Evolutionary conservation across 37 sponge, comb jelly and placozoan genomes (phyloP), one percentile per base, ranked within the genome.

Genomic region (Agelas oroides): DNA sequence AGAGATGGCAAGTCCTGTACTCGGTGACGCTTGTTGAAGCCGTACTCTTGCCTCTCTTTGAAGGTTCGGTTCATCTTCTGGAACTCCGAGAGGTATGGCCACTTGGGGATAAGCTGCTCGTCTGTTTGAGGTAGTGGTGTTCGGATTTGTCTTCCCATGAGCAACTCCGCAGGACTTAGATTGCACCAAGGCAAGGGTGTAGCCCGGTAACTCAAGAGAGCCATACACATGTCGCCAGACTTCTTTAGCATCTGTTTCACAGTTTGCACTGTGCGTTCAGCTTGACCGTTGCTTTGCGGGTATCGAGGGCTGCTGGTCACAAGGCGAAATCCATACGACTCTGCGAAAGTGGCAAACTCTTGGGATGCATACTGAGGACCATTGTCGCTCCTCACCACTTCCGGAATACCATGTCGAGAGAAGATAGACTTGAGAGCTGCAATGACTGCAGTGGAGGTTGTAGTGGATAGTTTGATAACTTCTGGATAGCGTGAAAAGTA

Each of bases 401-500:
- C 62, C 6, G 77, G 77, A 19, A 76, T 76, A 3, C 77, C 77
- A 60, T 60, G 63, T 20, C 77, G 16, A 12, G 77, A 34, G 40
- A 76, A 76, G 6, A 60, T 33, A 17, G 63, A 12, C 60, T 76
- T 59, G 23, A 76, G 40, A 33, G 36, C 77, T 34, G 35, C 18
- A 33, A 76, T 61, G 21, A 76, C 77, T 20, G 5, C 40, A 35
- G 6, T 18, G 32, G 79, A 37, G 65, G 66, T 33, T 36, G 79
- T 78, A 25, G 65, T 41, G 25, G 66, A 41, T 20, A 78, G 66
- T 64, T 78, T 32, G 24, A 39, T 23, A 11, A 78, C 79, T 78
- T 78, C 79, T 23, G 71, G 71, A 81, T 53, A 70, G n/a, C 82
- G 25, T 27, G 82, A 81, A 81, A 81, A 81, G 32, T 81, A 69